Evolutionary conservation across 2,888 invertebrate species (phyloP), one percentile per base, ranked within the genome.

Genomic region (Kuschelorhynchus macadamiae): DNA sequence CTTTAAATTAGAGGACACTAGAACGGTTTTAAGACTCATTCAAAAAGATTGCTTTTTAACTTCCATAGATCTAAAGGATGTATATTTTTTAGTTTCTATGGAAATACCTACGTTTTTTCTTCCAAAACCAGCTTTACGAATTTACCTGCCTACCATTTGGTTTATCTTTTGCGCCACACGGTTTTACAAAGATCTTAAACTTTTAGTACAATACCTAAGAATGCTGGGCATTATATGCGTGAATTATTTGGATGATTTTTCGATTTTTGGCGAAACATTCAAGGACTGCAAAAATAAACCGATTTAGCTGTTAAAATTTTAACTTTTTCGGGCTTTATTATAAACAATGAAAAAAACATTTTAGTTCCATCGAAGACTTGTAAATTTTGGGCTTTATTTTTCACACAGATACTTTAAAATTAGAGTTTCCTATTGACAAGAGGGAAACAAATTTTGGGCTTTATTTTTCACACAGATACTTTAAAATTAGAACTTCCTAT

Each of bases 51-150:
- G n/a, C n/a, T 49, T 20, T n/a, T 20, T 49, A 21, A n/a, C 49
- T 16, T 18, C 46, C 9, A 46, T 46, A 20, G 46, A 42, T 16
- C 16, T 42, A 3, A 42, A 42, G 46, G 57, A 33, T 46, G 46
- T 32, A 3, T 46, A 32, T 30, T 71, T 66, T 17, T 65, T 66
- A 30, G 61, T 72, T 73, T 14, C 55, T 76, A 1, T 44, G 46
- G 12, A 36, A 36, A 36, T 36, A 36, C 11, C 11, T 36, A 36
- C 36, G 36, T 12, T 36, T 36, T n/a, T 36, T 36, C 36, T 12
- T 36, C 11, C 36, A 36, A 12, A 36, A 36, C n/a, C 36, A 36
- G 11, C 36, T 49, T 11, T 49, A 49, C 25, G 30, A 49, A 25
- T 49, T 49, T 49, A 49, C 49, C 0, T 49, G 49, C 21, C 49